Conservation (phyloP, 1,140 invertebrate genomes). For the Tetragonula clypearis region DNA sequence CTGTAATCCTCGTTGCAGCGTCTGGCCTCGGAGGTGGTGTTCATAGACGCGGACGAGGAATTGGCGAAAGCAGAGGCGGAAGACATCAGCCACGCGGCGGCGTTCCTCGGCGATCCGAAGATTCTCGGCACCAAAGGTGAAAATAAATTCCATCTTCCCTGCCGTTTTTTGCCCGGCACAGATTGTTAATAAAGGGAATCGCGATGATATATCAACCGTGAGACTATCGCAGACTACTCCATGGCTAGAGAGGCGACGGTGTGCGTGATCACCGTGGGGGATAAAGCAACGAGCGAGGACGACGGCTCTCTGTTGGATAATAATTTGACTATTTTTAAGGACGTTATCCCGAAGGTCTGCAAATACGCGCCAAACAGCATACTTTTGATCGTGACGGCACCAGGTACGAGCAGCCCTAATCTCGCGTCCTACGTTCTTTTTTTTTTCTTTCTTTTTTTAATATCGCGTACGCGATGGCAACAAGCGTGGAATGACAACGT, state of each 20-base stretch:
- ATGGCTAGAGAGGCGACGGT: conserved; percentile 83
- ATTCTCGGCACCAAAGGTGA: conserved; percentile 75
- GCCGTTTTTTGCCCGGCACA: not conserved
- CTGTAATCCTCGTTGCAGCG: conserved; percentile 72
- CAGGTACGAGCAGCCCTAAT: conserved; percentile 74
- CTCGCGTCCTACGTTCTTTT: not conserved
- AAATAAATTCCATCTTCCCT: not conserved
- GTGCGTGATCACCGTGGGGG: conserved; percentile 85
- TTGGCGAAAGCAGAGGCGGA: conserved; percentile 84
- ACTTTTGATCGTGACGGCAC: conserved; percentile 84
- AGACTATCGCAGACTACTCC: conserved; percentile 79
- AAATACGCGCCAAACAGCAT: conserved; percentile 84
- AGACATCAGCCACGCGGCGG: conserved; percentile 84
- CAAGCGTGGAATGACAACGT: not conserved
- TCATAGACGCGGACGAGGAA: conserved; percentile 83
- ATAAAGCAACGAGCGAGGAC: conserved; percentile 81
- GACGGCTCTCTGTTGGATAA: conserved; percentile 81
- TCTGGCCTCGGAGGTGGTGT: conserved; percentile 83
- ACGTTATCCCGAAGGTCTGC: conserved; percentile 82
- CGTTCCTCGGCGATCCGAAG: conserved; percentile 79
- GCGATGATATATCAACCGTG: not conserved
- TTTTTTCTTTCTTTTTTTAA: not conserved
- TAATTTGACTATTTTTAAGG: conserved; percentile 84
- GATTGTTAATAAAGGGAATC: not conserved
- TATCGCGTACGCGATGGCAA: not conserved